These are phyloP conservation scores for Tenodera sinensis DNA, from an alignment of 2,888 invertebrate genomes.

Conservation along the genomic window DNA sequence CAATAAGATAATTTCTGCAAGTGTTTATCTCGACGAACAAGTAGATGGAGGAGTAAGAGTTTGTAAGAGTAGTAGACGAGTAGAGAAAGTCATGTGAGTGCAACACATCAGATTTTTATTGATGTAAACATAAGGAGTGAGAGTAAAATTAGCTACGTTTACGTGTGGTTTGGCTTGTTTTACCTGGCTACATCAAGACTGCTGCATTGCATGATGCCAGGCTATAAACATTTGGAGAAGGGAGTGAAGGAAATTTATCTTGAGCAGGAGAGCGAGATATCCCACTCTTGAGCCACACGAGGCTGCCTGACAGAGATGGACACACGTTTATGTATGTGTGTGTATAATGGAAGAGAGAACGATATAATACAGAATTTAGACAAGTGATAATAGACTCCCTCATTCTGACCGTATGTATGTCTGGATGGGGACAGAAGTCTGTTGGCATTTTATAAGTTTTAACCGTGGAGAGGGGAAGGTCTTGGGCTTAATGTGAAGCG, in stretches of 20 bases:
- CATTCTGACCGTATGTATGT: neutral
- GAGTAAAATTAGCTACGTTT: too few relatives aligned
- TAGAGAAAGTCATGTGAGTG: too few relatives aligned
- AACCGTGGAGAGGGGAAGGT: neutral
- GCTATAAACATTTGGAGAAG: neutral
- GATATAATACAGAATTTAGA: neutral
- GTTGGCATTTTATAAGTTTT: neutral
- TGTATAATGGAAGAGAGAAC: neutral
- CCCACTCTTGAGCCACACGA: neutral
- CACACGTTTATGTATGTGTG: neutral
- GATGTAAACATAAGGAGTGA: too few relatives aligned
- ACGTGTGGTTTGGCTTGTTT: too few relatives aligned
- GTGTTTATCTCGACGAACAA: too few relatives aligned
- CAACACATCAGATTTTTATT: too few relatives aligned
- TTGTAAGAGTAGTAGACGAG: too few relatives aligned
- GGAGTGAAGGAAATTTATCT: too few relatives aligned
- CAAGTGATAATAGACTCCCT: constrained; percentile 24
- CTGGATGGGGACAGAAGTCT: constrained; percentile 15
- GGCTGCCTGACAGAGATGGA: neutral
- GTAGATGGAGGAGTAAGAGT: too few relatives aligned
- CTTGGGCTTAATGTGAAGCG: neutral
- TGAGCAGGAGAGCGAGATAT: neutral
- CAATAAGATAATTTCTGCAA: too few relatives aligned
- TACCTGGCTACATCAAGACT: neutral
- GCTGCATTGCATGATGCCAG: neutral